Conservation (phyloP, 2,888 invertebrate species). For the Smittia sp. region DNA sequence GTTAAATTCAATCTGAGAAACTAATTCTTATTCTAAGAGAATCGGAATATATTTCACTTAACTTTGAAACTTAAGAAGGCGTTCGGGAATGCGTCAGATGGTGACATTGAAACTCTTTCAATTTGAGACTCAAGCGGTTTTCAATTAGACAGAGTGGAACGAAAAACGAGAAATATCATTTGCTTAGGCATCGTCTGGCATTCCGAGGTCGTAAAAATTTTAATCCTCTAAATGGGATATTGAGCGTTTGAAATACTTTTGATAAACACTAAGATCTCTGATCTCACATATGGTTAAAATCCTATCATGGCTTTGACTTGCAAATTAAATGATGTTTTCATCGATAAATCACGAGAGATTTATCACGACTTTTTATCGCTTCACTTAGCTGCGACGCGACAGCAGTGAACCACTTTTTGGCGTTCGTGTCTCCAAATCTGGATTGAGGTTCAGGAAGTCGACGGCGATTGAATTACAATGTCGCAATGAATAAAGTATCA, state of each 20-base stretch:
- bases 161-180: no score
- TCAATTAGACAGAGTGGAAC: no score
- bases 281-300: not conserved
- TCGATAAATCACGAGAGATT: not conserved
- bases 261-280: not conserved
- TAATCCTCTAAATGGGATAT: constrained; percentile 2
- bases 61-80: not conserved
- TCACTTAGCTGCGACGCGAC: not conserved
- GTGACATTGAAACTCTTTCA: not conserved
- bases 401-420: no score
- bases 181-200: no score
- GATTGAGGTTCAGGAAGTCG: constrained; percentile 3
- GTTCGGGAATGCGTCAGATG: not conserved
- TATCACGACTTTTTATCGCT: not conserved
- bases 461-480: not conserved
- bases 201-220: not conserved
- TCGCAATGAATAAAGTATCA: no score
- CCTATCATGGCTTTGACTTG: not conserved
- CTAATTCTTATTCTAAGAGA: no score
- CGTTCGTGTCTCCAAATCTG: no score
- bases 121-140: not conserved
- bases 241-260: not conserved
- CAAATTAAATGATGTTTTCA: not conserved
- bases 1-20: no score
- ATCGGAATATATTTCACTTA: not conserved